These are phyloP conservation scores for Microchrysa polita DNA, from an alignment of 2,888 invertebrate genomes.

Conservation along the genomic window DNA sequence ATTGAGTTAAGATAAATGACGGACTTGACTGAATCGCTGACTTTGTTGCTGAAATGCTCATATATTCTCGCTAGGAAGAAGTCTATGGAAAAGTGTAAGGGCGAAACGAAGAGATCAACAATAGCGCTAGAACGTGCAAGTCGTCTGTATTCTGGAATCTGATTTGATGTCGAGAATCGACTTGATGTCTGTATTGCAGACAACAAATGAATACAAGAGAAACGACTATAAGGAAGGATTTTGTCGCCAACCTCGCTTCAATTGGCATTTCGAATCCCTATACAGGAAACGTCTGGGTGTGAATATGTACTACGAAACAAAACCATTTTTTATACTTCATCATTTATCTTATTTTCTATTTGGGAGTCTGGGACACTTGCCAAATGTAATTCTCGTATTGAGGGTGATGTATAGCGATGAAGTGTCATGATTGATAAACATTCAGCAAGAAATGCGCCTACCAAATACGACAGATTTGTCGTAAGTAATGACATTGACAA, in stretches of 20 bases:
- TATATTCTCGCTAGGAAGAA: not conserved
- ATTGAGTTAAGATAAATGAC: conserved; percentile 32
- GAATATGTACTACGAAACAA: conserved; percentile 18
- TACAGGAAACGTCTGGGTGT: not conserved
- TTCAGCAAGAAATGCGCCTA: too few relatives aligned
- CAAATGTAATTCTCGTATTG: too few relatives aligned
- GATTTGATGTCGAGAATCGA: conserved; percentile 3
- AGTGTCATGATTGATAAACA: too few relatives aligned
- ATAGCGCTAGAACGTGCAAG: not conserved
- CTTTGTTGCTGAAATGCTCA: not conserved
- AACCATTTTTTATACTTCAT: conserved; percentile 6
- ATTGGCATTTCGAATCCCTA: conserved; percentile 19
- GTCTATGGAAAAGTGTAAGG: too few relatives aligned
- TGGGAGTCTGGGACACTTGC: too few relatives aligned
- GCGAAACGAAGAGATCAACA: not conserved
- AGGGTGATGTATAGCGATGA: too few relatives aligned
- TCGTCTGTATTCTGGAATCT: not conserved
- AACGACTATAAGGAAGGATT: too few relatives aligned
- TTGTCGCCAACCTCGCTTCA: conserved; percentile 11
- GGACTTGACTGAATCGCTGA: not conserved
- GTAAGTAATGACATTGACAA: too few relatives aligned
- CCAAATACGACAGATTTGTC: too few relatives aligned
- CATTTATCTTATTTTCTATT: conserved; percentile 19
- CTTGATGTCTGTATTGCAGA: not conserved
- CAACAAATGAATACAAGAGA: not conserved